A percentile compares a stretch with the other conserved stretches of the same genome.
These are phyloP conservation scores for Scaptomyza tumidula DNA, from an alignment of 2,888 invertebrate genomes.

Conservation along the genomic window DNA sequence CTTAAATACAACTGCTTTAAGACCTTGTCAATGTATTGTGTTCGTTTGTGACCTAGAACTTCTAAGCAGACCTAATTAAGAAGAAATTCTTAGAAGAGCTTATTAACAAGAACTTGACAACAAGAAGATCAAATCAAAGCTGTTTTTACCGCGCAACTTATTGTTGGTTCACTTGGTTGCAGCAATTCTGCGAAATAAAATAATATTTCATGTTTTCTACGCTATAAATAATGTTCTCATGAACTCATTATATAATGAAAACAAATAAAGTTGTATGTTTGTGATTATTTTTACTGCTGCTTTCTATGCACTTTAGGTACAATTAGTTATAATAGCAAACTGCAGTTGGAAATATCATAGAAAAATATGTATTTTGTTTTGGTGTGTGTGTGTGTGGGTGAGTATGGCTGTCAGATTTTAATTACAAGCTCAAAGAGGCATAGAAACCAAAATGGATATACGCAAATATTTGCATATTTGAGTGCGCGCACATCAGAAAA, in stretches of 20 bases:
- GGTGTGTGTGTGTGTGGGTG: conserved; percentile 13
- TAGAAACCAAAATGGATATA: conserved; percentile 54
- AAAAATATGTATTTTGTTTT: conserved; percentile 28
- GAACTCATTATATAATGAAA: not conserved
- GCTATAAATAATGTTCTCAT: too few species aligned
- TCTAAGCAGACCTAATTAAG: too few species aligned
- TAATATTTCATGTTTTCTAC: not conserved
- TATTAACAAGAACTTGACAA: too few species aligned
- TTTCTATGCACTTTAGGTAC: not conserved
- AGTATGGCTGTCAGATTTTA: conserved; percentile 55
- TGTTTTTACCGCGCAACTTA: not conserved
- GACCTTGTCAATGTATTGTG: not conserved
- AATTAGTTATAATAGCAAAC: conserved; percentile 9
- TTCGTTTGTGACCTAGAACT: not conserved
- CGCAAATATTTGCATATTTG: conserved; percentile 77
- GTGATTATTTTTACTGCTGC: not conserved
- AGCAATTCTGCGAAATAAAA: not conserved
- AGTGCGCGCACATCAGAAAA: conserved; percentile 65
- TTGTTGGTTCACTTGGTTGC: not conserved
- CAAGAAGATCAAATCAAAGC: too few species aligned
- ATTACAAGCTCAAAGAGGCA: conserved; percentile 61
- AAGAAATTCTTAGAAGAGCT: too few species aligned
- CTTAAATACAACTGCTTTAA: not conserved
- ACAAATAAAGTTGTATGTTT: not conserved
- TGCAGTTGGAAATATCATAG: conserved; percentile 24